Evolutionary conservation across 1,140 invertebrate species (phyloP).

Genomic region (Paracyclopina nana): DNA sequence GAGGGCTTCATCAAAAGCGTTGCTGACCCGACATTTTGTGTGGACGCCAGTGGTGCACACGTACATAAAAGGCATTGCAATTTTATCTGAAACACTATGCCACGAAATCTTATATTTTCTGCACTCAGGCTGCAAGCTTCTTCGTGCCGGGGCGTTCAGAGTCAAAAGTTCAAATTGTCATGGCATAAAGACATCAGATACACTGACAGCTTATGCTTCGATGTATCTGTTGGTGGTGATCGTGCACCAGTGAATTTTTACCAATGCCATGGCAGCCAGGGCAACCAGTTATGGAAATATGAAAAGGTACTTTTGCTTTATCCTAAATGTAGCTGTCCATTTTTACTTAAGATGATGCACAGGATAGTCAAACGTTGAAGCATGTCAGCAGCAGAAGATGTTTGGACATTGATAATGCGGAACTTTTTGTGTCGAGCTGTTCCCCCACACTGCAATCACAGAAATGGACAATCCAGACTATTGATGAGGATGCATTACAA

Average conservation of each 20-base stretch:
- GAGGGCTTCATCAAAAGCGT: slow-evolving; percentile 41
- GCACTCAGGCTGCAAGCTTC: background rate
- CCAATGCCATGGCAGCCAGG: slow-evolving; percentile 13
- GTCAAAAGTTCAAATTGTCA: background rate
- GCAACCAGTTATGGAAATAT: slow-evolving; percentile 12
- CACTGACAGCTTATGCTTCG: background rate
- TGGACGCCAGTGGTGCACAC: background rate
- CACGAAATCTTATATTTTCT: background rate
- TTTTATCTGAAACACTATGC: background rate
- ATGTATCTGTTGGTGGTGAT: background rate
- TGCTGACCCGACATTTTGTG: slow-evolving; percentile 4
- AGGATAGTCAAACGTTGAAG: too few species aligned
- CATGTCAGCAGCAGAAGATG: too few species aligned
- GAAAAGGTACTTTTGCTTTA: background rate
- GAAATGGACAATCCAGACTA: too few species aligned
- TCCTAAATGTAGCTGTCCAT: too few species aligned
- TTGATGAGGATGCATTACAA: too few species aligned
- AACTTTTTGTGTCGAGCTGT: too few species aligned
- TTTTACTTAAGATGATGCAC: too few species aligned
- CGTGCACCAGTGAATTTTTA: slow-evolving; percentile 1
- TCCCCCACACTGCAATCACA: too few species aligned
- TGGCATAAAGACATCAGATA: slow-evolving; percentile 11
- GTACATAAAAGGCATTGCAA: background rate
- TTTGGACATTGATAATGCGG: too few species aligned
- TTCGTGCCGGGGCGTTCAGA: background rate